A percentile compares a stretch with the other conserved stretches of the same genome.
These are phyloP conservation scores for Lepidurus packardi DNA, from an alignment of 1,140 invertebrate species.

Conservation along the genomic window DNA sequence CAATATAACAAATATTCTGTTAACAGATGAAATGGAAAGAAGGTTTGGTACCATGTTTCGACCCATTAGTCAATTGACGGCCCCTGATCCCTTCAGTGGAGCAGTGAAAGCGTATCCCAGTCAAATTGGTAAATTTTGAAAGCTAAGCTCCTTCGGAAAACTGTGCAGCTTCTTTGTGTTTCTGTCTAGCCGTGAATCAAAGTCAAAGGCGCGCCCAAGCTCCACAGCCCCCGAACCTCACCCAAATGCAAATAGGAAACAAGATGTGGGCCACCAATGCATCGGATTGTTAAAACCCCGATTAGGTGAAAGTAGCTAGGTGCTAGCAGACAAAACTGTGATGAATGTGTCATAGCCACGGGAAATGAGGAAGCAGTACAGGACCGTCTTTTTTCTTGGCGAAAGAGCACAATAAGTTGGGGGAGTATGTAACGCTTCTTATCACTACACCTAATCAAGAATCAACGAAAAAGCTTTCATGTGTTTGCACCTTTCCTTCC, in stretches of 20 bases:
- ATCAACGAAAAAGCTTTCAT: not conserved
- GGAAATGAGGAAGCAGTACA: not conserved
- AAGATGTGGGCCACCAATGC: constrained; percentile 5
- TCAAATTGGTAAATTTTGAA: not conserved
- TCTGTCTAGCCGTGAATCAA: not conserved
- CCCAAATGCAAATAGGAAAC: not conserved
- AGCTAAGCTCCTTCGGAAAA: not conserved
- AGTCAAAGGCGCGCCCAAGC: constrained; percentile 12
- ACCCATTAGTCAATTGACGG: not conserved
- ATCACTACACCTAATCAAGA: not conserved
- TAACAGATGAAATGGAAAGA: not conserved
- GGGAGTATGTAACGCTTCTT: not conserved
- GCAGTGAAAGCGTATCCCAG: not conserved
- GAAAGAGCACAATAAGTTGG: not conserved
- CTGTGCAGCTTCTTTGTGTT: not conserved
- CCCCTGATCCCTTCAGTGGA: not conserved
- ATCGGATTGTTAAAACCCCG: not conserved
- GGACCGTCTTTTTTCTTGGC: not conserved
- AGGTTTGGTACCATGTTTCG: constrained; percentile 1
- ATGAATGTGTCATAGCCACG: constrained; percentile 6
- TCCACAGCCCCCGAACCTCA: not conserved
- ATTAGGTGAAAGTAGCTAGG: not conserved
- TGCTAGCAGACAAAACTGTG: not conserved
- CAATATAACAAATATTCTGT: not conserved
- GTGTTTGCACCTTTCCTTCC: not conserved